Conservation (phyloP, 2,888 invertebrate genomes). For the Aphidius colemani region DNA sequence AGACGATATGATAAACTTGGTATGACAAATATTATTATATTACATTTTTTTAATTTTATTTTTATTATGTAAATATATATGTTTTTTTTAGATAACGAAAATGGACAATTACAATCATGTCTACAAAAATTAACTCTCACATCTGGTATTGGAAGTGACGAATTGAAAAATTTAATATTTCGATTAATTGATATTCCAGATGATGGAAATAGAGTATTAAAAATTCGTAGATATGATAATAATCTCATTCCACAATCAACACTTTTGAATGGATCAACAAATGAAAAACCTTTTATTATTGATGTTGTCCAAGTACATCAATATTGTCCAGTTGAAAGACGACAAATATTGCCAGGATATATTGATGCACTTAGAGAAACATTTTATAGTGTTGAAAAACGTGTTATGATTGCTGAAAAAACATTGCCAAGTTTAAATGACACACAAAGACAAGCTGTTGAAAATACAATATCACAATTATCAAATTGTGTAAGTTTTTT, state of each 20-base stretch:
- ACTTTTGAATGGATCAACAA: conserved; percentile 53
- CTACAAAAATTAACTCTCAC: conserved; percentile 42
- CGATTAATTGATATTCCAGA: conserved; percentile 43
- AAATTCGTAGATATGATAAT: conserved; percentile 59
- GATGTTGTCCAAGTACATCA: conserved; percentile 61
- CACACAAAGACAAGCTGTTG: conserved; percentile 59
- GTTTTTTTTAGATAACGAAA: conserved; percentile 38
- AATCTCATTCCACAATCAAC: conserved; percentile 60
- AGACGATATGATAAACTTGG: conserved; percentile 49
- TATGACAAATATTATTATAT: conserved; percentile 20
- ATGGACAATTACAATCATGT: conserved; percentile 37
- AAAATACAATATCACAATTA: conserved; percentile 59
- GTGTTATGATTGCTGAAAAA: conserved; percentile 55
- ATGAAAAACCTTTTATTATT: conserved; percentile 56
- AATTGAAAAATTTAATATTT: conserved; percentile 43
- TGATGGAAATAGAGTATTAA: conserved; percentile 59
- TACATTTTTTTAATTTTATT: conserved; percentile 2
- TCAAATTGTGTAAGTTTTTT: conserved; percentile 60
- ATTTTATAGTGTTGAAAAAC: conserved; percentile 59
- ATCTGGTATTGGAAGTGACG: conserved; percentile 41
- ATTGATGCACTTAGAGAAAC: conserved; percentile 62
- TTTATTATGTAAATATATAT: not conserved
- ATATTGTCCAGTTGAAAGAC: conserved; percentile 49
- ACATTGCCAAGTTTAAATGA: conserved; percentile 59
- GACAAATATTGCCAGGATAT: conserved; percentile 59